Evolutionary conservation across 2,888 invertebrate species (phyloP), one percentile per base, ranked within the genome.

Genomic region (Drosophila merina): DNA sequence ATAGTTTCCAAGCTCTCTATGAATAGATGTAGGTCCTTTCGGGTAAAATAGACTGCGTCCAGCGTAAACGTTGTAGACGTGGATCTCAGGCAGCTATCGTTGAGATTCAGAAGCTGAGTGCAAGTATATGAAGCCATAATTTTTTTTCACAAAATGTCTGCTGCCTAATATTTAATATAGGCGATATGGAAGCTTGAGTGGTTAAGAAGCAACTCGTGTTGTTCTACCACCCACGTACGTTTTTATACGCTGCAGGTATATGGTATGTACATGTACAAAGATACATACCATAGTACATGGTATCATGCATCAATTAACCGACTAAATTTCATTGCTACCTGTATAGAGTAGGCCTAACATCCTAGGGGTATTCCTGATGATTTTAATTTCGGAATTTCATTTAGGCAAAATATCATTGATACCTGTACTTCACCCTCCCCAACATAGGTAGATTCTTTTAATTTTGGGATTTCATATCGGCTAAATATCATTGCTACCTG

Each of bases 1-100:
- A 89, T 83, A 1, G 79, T 89, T 57, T 89, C 89, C 20, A 89
- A 49, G 25, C 86, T 88, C 31, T 90, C 88, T 0, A 89, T 69
- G 47, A 90, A 90, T 0, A 89, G 57, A 0, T 45, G 8, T 25
- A 89, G 66, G 49, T 89, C 90, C 0, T 58, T 50, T 25, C 77
- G 63, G 0, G 67, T 40, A 36, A 84, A 86, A 2, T 57, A 68
- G 0, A 66, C 47, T 0, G 83, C 75, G n/a, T 86, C 74, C 47
- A 84, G 20, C 0, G 76, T 86, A 7, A 68, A 78, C 0, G 78
- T 80, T 0, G 28, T 64, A 36, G 25, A 31, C 31, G 7, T 30
- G 14, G 57, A 50, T 7, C 33, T 0, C 1, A 1, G 69, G 38
- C 25, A 63, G 57, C 36, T 48, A 8, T 28, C 33, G 40, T 6